phyloP scores from a whole-genome alignment of 2,113 vertebrate genomes.

The Promerops cafer region DNA sequence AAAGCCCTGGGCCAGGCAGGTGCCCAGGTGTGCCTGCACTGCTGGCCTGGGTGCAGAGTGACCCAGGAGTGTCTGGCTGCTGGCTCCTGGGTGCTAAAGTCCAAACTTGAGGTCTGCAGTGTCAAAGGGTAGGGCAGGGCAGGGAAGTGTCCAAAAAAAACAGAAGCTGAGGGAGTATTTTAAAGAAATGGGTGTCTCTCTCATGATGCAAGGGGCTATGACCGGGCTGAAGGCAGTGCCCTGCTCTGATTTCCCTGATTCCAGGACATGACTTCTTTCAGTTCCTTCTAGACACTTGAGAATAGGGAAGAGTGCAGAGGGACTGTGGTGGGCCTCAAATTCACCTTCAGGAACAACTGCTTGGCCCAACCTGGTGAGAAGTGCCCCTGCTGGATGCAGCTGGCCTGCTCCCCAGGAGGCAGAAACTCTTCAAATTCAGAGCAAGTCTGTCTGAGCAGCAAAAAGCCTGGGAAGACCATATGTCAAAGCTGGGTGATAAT shows the following conservation, averaged over 20 bases:
- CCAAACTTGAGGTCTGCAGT: not conserved
- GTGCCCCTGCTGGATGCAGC: fast-evolving
- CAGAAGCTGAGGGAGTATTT: not conserved
- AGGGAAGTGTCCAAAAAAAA: constrained; percentile 8
- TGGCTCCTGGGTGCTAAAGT: not conserved
- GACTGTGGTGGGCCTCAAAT: not conserved
- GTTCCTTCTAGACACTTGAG: not conserved
- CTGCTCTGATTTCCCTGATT: not conserved
- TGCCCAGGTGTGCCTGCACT: fast-evolving
- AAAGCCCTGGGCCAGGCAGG: not conserved
- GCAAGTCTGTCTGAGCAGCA: not conserved
- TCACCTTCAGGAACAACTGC: not conserved
- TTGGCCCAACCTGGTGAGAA: not conserved
- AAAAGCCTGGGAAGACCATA: fast-evolving
- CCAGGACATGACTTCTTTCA: not conserved
- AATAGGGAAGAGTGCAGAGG: not conserved
- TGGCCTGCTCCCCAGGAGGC: not conserved
- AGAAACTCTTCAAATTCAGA: not conserved
- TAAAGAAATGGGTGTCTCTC: not conserved
- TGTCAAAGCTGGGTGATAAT: not conserved
- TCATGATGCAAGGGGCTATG: not conserved
- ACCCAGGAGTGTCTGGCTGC: not conserved
- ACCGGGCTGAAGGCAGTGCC: not conserved
- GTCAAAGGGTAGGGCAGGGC: not conserved
- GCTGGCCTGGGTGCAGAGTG: not conserved